Percentiles rank a stretch among this genome's conserved stretches.
Evolutionary conservation across 2,113 vertebrate genomes (phyloP).

Genomic region (Morone saxatilis): DNA sequence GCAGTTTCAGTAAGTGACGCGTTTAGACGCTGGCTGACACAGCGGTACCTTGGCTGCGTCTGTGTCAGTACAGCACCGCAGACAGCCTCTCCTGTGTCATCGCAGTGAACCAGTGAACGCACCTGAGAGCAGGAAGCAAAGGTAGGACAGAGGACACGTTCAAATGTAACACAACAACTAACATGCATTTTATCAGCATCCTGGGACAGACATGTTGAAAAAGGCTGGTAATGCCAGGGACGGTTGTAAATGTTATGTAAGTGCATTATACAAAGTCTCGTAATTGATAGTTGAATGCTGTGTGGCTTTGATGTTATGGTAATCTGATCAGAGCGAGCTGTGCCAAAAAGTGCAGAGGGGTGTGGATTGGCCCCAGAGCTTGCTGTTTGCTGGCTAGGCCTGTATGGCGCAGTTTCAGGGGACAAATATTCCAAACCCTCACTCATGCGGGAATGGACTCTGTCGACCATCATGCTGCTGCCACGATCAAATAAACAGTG

Average conservation of each 20-base stretch:
- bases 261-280: not conserved
- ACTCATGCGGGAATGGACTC: slow-evolving; percentile 12
- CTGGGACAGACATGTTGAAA: not conserved
- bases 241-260: slow-evolving; percentile 1
- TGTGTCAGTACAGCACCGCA: slow-evolving; percentile 8
- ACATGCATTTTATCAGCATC: not conserved
- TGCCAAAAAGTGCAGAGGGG: slow-evolving; percentile 18
- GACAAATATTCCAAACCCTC: not conserved
- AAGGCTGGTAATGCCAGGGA: not conserved
- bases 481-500: not conserved
- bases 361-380: slow-evolving; percentile 4
- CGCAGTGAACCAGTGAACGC: slow-evolving; percentile 21
- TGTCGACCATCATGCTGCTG: slow-evolving; percentile 1
- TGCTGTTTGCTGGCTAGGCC: slow-evolving; percentile 48
- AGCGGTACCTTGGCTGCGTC: slow-evolving; percentile 29
- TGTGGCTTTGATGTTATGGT: slow-evolving; percentile 6
- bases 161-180: not conserved
- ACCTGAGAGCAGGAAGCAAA: not conserved
- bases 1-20: slow-evolving; percentile 26
- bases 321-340: not conserved
- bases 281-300: not conserved
- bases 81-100: slow-evolving; percentile 46
- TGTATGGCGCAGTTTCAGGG: slow-evolving; percentile 70
- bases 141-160: slow-evolving; percentile 12
- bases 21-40: slow-evolving; percentile 30